Evolutionary conservation across 1,140 invertebrate species (phyloP).

Genomic region (Neotoxoptera formosana): DNA sequence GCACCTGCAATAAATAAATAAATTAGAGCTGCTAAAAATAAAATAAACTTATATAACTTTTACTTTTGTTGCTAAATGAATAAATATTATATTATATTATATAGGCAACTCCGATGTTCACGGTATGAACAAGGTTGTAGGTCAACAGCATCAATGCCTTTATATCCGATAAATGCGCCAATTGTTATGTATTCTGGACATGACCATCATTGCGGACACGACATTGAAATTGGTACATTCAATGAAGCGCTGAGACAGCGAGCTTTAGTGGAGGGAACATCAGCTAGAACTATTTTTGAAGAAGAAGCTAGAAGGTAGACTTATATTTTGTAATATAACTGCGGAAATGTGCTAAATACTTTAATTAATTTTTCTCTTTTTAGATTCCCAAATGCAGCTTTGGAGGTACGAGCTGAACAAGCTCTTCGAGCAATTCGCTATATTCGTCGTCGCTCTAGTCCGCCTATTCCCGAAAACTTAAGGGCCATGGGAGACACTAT

Average conservation of each 20-base stretch:
- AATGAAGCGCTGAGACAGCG: neutral
- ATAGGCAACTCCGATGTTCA: neutral
- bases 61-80: too few species aligned
- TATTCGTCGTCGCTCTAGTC: neutral
- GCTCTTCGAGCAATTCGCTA: neutral
- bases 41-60: too few species aligned
- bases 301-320: neutral
- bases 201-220: neutral
- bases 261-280: neutral
- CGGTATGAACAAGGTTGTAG: slow-evolving; percentile 16
- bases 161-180: neutral
- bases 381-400: slow-evolving; percentile 26
- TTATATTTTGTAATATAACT: neutral
- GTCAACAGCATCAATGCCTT: neutral
- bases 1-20: neutral
- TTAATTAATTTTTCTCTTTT: neutral
- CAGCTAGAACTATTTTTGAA: neutral
- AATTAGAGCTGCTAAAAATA: too few species aligned
- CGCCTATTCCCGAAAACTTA: neutral
- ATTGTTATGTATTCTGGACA: neutral
- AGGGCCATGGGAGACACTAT: neutral
- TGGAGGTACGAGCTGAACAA: neutral
- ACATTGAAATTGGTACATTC: slow-evolving; percentile 7
- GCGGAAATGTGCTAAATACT: neutral
- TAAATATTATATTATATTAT: neutral